Percentiles rank a stretch among this genome's conserved stretches.
Evolutionary conservation across 23 tunicate species (phyloP).

Genomic region (Aplidium turbinatum): DNA sequence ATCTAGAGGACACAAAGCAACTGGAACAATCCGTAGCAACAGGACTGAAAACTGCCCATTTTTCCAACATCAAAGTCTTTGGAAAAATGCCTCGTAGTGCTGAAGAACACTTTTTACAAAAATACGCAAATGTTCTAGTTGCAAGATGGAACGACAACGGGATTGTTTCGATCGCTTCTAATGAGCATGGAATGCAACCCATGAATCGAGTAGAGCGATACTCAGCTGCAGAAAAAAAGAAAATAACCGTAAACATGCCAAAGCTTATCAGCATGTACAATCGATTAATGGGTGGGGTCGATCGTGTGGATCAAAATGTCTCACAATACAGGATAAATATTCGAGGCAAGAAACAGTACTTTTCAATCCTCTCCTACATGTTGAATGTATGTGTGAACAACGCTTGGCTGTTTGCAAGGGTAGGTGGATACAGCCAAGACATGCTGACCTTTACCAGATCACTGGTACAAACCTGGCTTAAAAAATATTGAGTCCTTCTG

Average conservation of each 20-base stretch:
- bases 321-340: conserved; percentile 9
- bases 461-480: conserved; percentile 8
- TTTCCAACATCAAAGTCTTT: conserved; percentile 16
- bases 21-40: conserved; percentile 16
- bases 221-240: conserved; percentile 8
- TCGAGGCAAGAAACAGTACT: conserved; percentile 4
- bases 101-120: conserved; percentile 1
- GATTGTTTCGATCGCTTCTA: conserved; percentile 12
- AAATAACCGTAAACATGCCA: conserved; percentile 12
- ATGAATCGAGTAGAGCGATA: background rate
- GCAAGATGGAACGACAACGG: conserved; percentile 11
- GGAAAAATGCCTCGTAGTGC: background rate
- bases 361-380: background rate
- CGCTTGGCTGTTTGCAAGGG: conserved; percentile 16
- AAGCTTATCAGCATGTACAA: conserved; percentile 14
- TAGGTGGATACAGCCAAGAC: conserved; percentile 18
- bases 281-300: background rate
- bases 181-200: conserved; percentile 3
- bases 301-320: conserved; percentile 1
- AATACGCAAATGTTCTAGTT: conserved; percentile 15
- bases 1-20: conserved; percentile 11
- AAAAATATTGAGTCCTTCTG: background rate
- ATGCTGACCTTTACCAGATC: conserved; percentile 10
- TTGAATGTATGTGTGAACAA: conserved; percentile 9
- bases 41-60: conserved; percentile 16